Base-by-base conservation (phyloP, 2,113 vertebrate genomes). In the Peromyscus polionotus region DNA sequence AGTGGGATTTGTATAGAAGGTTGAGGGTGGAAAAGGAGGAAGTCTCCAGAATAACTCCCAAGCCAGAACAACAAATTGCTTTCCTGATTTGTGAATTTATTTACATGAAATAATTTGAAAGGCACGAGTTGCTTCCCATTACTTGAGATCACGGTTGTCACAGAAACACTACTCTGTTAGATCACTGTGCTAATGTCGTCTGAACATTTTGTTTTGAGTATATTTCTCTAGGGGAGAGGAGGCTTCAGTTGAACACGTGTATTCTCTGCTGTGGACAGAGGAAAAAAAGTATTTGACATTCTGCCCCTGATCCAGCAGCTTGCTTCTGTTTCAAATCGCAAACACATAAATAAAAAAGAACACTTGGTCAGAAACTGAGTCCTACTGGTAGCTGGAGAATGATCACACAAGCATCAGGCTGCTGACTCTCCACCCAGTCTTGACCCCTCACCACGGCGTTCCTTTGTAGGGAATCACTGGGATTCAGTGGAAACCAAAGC, bases 401-500 rank as follows among this genome's bases (percentile, higher is more conserved):
- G 59, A 16, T 9, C 39, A 59, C 19, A n/a, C 80, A 70, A 42
- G 5, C 20, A 20, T 72, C 85, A 19, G 94, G 70, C 85, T 88
- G 45, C 45, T 83, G 88, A 59, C 48, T 22, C 10, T 92, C 65
- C 16, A 42, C 7, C 61, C 83, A 7, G 12, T 39, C 59, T 16
- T 24, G n/a, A 61, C 65, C 42, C 22, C 8, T 36, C 0, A 63
- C 77, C 45, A 77, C 68, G 45, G 88, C 48, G n/a, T 85, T 97
- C 65, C 51, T 95, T 84, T 26, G 16, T 45, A 96, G 85, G 59
- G 54, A 48, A 17, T 28, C 88, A 36, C 17, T 57, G 70, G 57
- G 90, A 88, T 59, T 75, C 67, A 51, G 33, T 26, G 86, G 97
- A 97, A 96, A 96, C 65, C 95, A 97, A 97, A 97, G 26, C 31